Evolutionary conservation across 2,113 vertebrate species (phyloP).

Genomic region (Pleuronectes platessa): DNA sequence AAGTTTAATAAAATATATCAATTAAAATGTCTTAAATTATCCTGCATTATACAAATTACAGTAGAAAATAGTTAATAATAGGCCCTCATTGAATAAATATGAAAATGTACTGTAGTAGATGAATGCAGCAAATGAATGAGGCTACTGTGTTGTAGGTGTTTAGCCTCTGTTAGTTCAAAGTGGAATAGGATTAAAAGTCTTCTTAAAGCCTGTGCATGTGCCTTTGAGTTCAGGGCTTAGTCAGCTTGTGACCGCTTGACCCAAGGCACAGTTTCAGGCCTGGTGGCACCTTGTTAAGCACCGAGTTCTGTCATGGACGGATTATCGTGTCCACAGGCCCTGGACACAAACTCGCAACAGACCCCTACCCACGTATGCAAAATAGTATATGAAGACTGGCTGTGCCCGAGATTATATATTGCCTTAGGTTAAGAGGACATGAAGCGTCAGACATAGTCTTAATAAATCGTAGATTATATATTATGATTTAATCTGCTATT

Average conservation of each 20-base stretch:
- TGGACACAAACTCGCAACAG: neutral
- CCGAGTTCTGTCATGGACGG: neutral
- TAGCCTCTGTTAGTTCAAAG: slow-evolving; percentile 35
- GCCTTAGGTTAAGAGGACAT: too few relatives aligned
- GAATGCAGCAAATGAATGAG: neutral
- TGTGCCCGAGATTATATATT: neutral
- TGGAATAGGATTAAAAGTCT: slow-evolving; percentile 73
- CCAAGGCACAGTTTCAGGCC: slow-evolving; percentile 16
- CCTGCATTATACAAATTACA: neutral
- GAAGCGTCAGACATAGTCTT: too few relatives aligned
- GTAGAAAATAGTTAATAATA: neutral
- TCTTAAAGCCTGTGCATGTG: slow-evolving; percentile 46
- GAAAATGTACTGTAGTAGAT: neutral
- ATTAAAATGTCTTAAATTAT: neutral
- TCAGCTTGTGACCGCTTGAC: slow-evolving; percentile 39
- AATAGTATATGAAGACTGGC: neutral
- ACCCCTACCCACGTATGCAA: too few relatives aligned
- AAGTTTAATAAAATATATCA: neutral
- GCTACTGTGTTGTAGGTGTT: neutral
- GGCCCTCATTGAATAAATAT: neutral
- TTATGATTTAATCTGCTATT: too few relatives aligned
- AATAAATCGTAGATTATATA: too few relatives aligned
- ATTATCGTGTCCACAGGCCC: neutral
- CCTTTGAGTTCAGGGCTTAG: slow-evolving; percentile 57
- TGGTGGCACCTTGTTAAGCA: neutral